Evolutionary conservation across 2,888 invertebrate species (phyloP).

Genomic region (Girardia tigrina): DNA sequence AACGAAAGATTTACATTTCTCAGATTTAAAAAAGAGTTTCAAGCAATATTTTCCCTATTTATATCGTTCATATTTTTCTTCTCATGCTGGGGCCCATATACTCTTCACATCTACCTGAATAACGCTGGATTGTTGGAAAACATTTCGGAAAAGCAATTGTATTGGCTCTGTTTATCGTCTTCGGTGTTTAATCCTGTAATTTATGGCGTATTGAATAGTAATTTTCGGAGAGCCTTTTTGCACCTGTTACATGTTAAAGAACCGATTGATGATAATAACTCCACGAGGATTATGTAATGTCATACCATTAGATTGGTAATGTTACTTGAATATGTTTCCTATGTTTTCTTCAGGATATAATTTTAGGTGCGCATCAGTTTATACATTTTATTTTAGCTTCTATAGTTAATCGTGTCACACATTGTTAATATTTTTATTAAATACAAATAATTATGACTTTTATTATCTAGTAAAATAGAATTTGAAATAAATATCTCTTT

Average conservation of each 20-base stretch:
- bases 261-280: too few relatives aligned
- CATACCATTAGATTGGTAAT: too few relatives aligned
- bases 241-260: not conserved
- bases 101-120: conserved; percentile 25
- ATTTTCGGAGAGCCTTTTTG: not conserved
- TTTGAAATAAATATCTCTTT: too few relatives aligned
- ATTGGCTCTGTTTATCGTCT: not conserved
- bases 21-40: not conserved
- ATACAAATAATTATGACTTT: too few relatives aligned
- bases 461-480: too few relatives aligned
- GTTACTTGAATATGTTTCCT: too few relatives aligned
- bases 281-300: too few relatives aligned
- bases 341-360: too few relatives aligned
- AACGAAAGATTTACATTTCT: not conserved
- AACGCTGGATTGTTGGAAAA: not conserved
- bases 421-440: too few relatives aligned
- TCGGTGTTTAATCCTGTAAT: not conserved
- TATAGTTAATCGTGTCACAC: too few relatives aligned
- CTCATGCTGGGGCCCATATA: conserved; percentile 34
- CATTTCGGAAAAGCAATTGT: not conserved
- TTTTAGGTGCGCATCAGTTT: too few relatives aligned
- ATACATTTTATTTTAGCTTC: too few relatives aligned
- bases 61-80: not conserved
- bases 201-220: not conserved
- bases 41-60: conserved; percentile 4